phyloP scores from a whole-genome alignment of 2,888 invertebrate species.

The Eristalis tenax region DNA sequence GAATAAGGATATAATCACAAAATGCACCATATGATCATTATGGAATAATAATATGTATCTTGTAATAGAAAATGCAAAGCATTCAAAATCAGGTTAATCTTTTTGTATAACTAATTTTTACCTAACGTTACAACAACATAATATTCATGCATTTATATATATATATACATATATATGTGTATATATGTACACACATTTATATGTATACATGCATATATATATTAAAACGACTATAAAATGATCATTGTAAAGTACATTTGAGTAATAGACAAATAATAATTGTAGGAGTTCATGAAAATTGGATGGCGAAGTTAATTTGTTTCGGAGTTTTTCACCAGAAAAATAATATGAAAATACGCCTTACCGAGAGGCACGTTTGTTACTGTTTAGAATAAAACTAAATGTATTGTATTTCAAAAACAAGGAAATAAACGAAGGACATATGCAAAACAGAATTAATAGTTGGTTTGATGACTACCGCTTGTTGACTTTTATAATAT shows the following conservation, averaged over 20 bases:
- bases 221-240: conserved; percentile 10
- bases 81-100: conserved; percentile 42
- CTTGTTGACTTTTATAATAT: too few species aligned
- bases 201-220: conserved; percentile 4
- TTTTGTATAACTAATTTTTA: conserved; percentile 46
- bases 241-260: conserved; percentile 25
- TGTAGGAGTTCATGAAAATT: conserved; percentile 36
- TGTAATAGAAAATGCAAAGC: conserved; percentile 42
- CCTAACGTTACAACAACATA: conserved; percentile 29
- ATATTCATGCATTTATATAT: conserved; percentile 5
- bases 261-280: conserved; percentile 55
- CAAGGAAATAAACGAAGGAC: background rate
- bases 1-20: background rate
- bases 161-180: conserved; percentile 13
- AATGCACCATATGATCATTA: background rate
- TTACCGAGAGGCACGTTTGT: conserved; percentile 21
- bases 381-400: conserved; percentile 35
- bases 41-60: conserved; percentile 20
- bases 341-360: conserved; percentile 6
- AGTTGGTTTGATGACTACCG: background rate
- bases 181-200: too few species aligned
- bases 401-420: conserved; percentile 26
- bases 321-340: conserved; percentile 4
- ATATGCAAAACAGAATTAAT: background rate
- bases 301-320: conserved; percentile 6